phyloP scores from a whole-genome alignment of 2,113 vertebrate species.

The Brienomyrus longianalis region DNA sequence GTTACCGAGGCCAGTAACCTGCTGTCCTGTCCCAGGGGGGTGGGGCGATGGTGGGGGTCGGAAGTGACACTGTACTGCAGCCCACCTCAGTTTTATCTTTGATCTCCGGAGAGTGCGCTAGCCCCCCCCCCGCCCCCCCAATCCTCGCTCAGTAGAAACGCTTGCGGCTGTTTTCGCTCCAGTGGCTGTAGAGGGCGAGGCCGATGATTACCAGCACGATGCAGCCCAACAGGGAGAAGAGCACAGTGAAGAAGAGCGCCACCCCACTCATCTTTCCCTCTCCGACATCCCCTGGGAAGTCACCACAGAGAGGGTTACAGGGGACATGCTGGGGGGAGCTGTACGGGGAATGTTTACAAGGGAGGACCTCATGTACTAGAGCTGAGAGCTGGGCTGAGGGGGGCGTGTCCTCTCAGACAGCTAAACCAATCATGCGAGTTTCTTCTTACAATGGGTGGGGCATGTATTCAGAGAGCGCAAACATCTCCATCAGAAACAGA shows the following conservation, averaged over 20 bases:
- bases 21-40: not conserved
- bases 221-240: conserved; percentile 82
- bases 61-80: not conserved
- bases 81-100: not conserved
- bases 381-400: not conserved
- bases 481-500: not conserved
- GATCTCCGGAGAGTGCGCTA: not conserved
- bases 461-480: not conserved
- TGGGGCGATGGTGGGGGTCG: not conserved
- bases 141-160: conserved; percentile 81
- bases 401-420: not conserved
- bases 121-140: not conserved
- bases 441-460: not conserved
- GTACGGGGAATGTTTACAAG: no score
- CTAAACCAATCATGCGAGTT: not conserved
- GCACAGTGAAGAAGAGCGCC: conserved; percentile 79
- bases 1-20: not conserved
- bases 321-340: not conserved
- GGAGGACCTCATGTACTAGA: not conserved
- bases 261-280: conserved; percentile 74
- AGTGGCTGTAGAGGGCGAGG: conserved; percentile 84
- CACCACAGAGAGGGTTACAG: not conserved
- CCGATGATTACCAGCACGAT: conserved; percentile 82
- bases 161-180: conserved; percentile 85
- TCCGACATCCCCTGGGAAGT: conserved; percentile 46